Base-by-base conservation (phyloP, 23 tunicate genomes). In the Ascidia mentula region DNA sequence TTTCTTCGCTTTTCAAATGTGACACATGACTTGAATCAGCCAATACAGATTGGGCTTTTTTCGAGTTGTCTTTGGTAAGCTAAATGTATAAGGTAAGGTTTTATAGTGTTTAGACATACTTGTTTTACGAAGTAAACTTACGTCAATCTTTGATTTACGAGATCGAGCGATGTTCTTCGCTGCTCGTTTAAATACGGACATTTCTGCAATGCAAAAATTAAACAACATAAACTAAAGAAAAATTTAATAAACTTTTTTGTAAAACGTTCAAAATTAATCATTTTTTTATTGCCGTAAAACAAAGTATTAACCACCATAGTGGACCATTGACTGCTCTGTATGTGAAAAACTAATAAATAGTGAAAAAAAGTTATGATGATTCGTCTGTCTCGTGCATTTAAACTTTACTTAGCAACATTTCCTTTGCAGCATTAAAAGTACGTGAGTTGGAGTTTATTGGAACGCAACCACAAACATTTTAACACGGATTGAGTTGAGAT, bases 21-120 rank as follows among this genome's bases (percentile, higher is more conserved):
- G 65, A 20, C 65, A 53, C 65, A 28, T 53, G 65, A 53, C 24
- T 53, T 53, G 65, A 6, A 53, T 53, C 65, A 53, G 65, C 65
- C 65, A 53, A 53, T 53, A 9, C 65, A 3, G 65, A 53, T 6
- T 53, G 65, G 24, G 65, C 65, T 53, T 53, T 53, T 53, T 53
- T 26, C 12, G 65, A 53, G 13, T 53, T 53, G 65, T 53, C 65
- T 53, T 28, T 6, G 4, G 65, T 53, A 5, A 53, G 13, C 65
- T 53, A 28, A 9, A 53, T 20, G 24, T 20, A 53, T 5, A 28
- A 53, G 13, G 13, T 5, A 53, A n/a, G n/a, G n/a, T n/a, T n/a
- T n/a, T n/a, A n/a, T n/a, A n/a, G n/a, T n/a, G n/a, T n/a, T n/a
- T n/a, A n/a, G n/a, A n/a, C n/a, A n/a, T n/a, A n/a, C n/a, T n/a